Evolutionary conservation across 2,888 invertebrate genomes (phyloP).

Genomic region (Pachymerium ferrugineum): DNA sequence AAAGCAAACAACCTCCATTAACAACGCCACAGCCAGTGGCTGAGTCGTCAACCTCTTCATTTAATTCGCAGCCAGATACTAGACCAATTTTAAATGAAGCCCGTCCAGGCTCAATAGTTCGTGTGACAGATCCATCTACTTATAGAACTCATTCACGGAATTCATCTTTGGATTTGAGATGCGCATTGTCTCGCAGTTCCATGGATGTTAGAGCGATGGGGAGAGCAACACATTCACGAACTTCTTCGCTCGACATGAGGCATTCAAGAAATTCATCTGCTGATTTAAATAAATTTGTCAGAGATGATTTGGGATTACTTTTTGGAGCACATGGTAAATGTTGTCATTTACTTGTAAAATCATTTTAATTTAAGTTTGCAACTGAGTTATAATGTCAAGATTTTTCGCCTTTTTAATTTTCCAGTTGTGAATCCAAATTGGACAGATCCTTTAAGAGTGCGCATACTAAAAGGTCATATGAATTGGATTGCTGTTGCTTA

Average conservation of each 20-base stretch:
- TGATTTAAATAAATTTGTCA: slow-evolving; percentile 64
- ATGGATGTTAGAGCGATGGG: slow-evolving; percentile 37
- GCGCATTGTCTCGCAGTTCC: slow-evolving; percentile 41
- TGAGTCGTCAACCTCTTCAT: neutral
- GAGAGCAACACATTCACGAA: slow-evolving; percentile 62
- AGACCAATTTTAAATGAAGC: slow-evolving; percentile 38
- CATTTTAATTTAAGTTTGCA: too few relatives aligned
- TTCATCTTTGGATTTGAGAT: slow-evolving; percentile 72
- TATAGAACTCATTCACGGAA: slow-evolving; percentile 62
- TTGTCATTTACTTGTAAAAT: too few relatives aligned
- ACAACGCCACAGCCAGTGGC: slow-evolving; percentile 28
- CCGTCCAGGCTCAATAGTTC: slow-evolving; percentile 47
- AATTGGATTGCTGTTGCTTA: slow-evolving; percentile 97
- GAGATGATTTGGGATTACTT: slow-evolving; percentile 66
- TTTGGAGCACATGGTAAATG: slow-evolving; percentile 49
- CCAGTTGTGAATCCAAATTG: slow-evolving; percentile 52
- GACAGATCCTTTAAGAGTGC: slow-evolving; percentile 80
- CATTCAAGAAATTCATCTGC: slow-evolving; percentile 69
- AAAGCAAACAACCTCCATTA: neutral
- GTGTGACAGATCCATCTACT: slow-evolving; percentile 40
- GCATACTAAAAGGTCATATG: slow-evolving; percentile 92
- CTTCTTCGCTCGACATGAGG: slow-evolving; percentile 72
- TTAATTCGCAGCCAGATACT: neutral
- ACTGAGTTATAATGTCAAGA: too few relatives aligned
- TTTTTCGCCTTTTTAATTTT: neutral